Evolutionary conservation across 2,113 vertebrate genomes (phyloP), one percentile per base, ranked within the genome.

Genomic region (Corydoras sp.): DNA sequence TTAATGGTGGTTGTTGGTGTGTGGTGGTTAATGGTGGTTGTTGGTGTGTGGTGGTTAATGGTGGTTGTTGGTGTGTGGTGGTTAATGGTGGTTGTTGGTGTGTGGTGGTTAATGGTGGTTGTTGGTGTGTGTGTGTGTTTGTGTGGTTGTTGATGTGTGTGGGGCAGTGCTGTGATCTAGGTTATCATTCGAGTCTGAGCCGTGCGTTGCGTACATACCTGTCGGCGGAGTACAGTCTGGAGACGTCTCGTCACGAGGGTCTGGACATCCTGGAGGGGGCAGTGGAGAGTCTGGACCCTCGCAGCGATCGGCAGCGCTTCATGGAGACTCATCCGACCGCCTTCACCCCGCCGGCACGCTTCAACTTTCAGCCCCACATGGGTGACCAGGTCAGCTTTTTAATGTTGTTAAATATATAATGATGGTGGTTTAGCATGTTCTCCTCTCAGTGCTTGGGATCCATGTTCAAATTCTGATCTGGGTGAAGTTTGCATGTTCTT

Each of bases 251-350:
- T 72, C 92, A 98, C 9, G 93, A 98, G 55, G 97, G 97, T 10
- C 89, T 99, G 83, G 97, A 98, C 87, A 96, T 99, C 68, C 93
- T 99, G 79, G 97, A 99, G 84, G 97, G 95, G 73, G 97, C 97
- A 3, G 97, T 99, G 78, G 97, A 99, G 85, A 93, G 92, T 77
- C 85, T 99, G 87, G 97, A 99, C 81, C 95, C 97, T 2, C 89
- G 96, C 78, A 95, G 91, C 5, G 97, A 98, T 85, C 89, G 97
- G 58, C 97, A 99, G 85, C 92, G 96, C 35, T 96, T 98, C 80
- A 93, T 99, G 93, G 97, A 97, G 83, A 94, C 96, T 86, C 98
- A 93, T 83, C 95, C 96, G 60, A 92, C 91, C 0, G 92, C 96
- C 0, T 99, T 99, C 88, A 98, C 96, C 61, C 97, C 96, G 29